Conservation (phyloP, 2,888 invertebrate species). For the Philopedon plagiatum region DNA sequence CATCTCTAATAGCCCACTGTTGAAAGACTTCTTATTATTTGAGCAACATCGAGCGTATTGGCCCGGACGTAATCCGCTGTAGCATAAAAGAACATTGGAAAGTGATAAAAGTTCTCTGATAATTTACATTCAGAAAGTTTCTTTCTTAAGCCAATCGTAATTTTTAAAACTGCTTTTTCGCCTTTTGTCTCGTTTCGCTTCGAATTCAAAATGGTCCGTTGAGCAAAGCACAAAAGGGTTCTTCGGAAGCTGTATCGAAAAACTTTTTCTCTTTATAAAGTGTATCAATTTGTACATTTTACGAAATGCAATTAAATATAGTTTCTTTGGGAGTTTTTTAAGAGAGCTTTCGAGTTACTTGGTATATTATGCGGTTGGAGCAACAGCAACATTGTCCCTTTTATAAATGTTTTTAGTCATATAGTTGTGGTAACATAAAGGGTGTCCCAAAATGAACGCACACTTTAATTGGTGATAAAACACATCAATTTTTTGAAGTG, state of each 20-base stretch:
- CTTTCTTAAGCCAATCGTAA: conserved; percentile 52
- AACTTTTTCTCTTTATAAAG: conserved; percentile 6
- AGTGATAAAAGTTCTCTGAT: conserved; percentile 56
- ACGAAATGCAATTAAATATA: neutral
- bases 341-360: no score
- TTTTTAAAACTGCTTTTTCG: conserved; percentile 52
- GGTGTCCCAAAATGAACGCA: no score
- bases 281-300: conserved; percentile 14
- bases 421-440: no score
- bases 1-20: conserved; percentile 25
- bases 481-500: no score
- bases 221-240: conserved; percentile 33
- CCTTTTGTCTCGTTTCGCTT: conserved; percentile 41
- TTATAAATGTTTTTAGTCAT: no score
- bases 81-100: conserved; percentile 54
- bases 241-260: conserved; percentile 16
- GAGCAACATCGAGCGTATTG: conserved; percentile 46
- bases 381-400: no score
- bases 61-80: conserved; percentile 53
- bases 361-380: no score
- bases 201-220: conserved; percentile 24
- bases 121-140: conserved; percentile 57
- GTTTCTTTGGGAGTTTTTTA: no score
- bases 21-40: conserved; percentile 45
- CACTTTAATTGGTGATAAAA: no score